Percentiles rank a stretch among this genome's conserved stretches.
phyloP scores from a whole-genome alignment of 2,888 invertebrate genomes.

The Phasia obesa region DNA sequence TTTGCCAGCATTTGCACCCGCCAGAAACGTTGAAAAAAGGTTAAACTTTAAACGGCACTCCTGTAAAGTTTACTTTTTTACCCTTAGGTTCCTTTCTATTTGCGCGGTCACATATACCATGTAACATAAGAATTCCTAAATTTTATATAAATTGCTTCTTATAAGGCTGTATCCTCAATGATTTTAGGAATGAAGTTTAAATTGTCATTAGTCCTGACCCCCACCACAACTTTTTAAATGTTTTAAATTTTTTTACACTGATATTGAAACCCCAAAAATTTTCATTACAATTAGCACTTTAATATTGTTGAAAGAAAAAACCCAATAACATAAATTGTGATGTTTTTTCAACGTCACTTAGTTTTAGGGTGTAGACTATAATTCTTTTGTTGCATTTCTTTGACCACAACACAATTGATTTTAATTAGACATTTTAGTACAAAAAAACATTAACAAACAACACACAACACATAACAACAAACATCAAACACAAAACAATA shows the following conservation, averaged over 20 bases:
- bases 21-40: too few species aligned
- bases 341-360: conserved; percentile 43
- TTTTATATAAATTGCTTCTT: too few species aligned
- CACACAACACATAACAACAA: conserved; percentile 22
- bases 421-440: conserved; percentile 66
- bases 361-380: conserved; percentile 51
- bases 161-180: too few species aligned
- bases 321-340: conserved; percentile 28
- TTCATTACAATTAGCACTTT: not conserved
- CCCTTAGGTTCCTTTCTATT: too few species aligned
- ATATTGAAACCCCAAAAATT: not conserved
- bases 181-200: too few species aligned
- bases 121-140: too few species aligned
- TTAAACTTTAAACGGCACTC: too few species aligned
- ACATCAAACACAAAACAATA: conserved; percentile 52
- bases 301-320: not conserved
- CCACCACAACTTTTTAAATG: too few species aligned
- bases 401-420: conserved; percentile 66
- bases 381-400: conserved; percentile 50
- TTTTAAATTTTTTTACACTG: not conserved
- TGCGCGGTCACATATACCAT: too few species aligned
- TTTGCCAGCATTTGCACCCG: too few species aligned
- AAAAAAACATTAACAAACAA: conserved; percentile 27
- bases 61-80: too few species aligned
- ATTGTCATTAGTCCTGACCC: too few species aligned